A percentile compares a stretch with the other conserved stretches of the same genome.
phyloP scores from a whole-genome alignment of 2,797 vertebrate species.

The Centropyge bicolor region DNA sequence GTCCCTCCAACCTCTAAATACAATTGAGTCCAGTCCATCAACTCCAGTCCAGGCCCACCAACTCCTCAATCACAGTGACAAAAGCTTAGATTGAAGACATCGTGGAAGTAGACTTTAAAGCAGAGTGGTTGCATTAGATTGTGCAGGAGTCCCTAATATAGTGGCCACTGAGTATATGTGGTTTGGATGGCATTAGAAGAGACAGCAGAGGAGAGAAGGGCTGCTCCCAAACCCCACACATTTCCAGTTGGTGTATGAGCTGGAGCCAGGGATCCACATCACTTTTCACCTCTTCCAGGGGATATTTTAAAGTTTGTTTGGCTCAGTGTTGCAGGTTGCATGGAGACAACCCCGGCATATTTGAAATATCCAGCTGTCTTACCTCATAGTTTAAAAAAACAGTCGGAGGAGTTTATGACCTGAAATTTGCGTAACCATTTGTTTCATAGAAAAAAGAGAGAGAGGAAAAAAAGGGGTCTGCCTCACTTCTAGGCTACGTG shows the following conservation, averaged over 20 bases:
- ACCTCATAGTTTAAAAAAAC: background rate
- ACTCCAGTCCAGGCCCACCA: too few species aligned
- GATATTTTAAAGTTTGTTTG: background rate
- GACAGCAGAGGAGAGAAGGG: background rate
- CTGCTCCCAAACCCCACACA: background rate
- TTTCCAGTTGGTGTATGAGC: background rate
- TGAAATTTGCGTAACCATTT: background rate
- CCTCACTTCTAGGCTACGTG: constrained; percentile 6
- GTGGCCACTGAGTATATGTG: background rate
- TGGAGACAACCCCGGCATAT: background rate
- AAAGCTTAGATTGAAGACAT: background rate
- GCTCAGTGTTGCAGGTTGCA: constrained; percentile 10
- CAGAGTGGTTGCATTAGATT: background rate
- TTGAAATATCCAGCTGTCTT: background rate
- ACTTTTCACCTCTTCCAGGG: background rate
- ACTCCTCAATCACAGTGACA: background rate
- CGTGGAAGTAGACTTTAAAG: background rate
- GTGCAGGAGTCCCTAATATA: background rate
- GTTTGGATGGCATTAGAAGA: background rate
- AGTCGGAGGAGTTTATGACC: background rate
- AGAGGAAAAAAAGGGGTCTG: background rate
- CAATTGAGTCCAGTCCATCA: background rate
- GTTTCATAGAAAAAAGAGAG: background rate
- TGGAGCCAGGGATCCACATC: background rate
- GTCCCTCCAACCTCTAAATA: background rate